Conservation (phyloP, 2,797 vertebrate genomes). For the Crenuchus spilurus region DNA sequence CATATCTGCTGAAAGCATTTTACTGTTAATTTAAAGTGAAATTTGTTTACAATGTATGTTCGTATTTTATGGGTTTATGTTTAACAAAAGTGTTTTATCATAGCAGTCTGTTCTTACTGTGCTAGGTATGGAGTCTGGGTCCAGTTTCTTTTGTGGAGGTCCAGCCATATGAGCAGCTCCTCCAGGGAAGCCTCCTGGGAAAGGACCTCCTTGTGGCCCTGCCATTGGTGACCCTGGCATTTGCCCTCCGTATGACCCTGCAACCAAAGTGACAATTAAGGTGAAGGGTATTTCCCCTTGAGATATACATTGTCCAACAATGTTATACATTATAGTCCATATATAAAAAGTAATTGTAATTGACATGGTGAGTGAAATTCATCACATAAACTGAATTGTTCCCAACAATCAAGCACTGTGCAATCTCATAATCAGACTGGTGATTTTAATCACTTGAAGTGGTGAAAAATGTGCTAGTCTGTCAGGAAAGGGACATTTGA, state of each 20-base stretch:
- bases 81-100: neutral
- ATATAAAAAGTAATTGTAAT: too few species aligned
- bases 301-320: neutral
- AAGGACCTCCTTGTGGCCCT: slow-evolving; percentile 49
- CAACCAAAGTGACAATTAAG: neutral
- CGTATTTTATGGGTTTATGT: neutral
- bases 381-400: too few species aligned
- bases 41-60: too few species aligned
- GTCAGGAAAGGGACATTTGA: too few species aligned
- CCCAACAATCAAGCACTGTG: too few species aligned
- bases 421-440: too few species aligned
- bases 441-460: too few species aligned
- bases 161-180: slow-evolving; percentile 78
- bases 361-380: too few species aligned
- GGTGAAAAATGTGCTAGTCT: too few species aligned
- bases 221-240: slow-evolving; percentile 78
- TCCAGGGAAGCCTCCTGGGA: slow-evolving; percentile 60
- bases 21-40: too few species aligned
- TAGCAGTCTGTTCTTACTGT: slow-evolving; percentile 78
- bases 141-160: slow-evolving; percentile 88
- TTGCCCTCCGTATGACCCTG: slow-evolving; percentile 84
- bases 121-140: slow-evolving; percentile 92
- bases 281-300: neutral
- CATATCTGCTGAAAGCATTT: too few species aligned
- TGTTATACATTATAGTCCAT: neutral